Base-by-base conservation (phyloP, 1,140 invertebrate species). In the Ostrea denselamellosa region DNA sequence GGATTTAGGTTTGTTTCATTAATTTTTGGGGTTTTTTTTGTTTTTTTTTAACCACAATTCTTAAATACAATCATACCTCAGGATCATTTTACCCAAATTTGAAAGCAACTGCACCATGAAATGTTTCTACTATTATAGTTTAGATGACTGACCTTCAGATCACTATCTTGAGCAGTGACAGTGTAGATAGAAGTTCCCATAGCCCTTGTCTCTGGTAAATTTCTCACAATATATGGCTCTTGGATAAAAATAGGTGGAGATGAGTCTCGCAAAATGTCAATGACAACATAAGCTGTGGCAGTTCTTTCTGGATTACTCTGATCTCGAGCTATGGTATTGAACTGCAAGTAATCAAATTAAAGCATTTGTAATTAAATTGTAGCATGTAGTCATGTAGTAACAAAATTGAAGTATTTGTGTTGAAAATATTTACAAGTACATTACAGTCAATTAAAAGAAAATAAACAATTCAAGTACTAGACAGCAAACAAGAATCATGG, bases 191-290 rank as follows among this genome's bases (percentile, higher is more conserved):
- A 68, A 19, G 25, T 65, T 71, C 25, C 25, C 22, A 85, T 51
- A 28, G 83, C 25, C 68, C 85, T 82, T 5, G 12, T 58, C 8
- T 87, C 86, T 14, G 85, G 22, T 58, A 87, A 19, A 54, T 51
- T 62, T 44, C 53, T 85, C 51, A 51, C 28, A 52, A 28, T 83
- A 5, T 56, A 85, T 12, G 88, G 89, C 12, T 88, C 14, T 28
- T 88, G 89, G 1, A 53, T 86, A 71, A 92, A 92, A 7, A 19
- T 10, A n/a, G 83, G 53, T 83, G 92, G 90, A 8, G 83, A 17
- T 0, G 71, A 17, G 62, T 92, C 91, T 28, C 90, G 82, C 3
- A 87, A 71, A 19, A 93, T 90, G 19, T 44, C 87, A 51, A 92
- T 90, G 0, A 82, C 86, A 34, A 90, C 88, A 17, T 25, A 58